Percentiles rank a stretch among this genome's conserved stretches.
phyloP scores from a whole-genome alignment of 2,797 vertebrate genomes.

The Cirrhinus molitorella region DNA sequence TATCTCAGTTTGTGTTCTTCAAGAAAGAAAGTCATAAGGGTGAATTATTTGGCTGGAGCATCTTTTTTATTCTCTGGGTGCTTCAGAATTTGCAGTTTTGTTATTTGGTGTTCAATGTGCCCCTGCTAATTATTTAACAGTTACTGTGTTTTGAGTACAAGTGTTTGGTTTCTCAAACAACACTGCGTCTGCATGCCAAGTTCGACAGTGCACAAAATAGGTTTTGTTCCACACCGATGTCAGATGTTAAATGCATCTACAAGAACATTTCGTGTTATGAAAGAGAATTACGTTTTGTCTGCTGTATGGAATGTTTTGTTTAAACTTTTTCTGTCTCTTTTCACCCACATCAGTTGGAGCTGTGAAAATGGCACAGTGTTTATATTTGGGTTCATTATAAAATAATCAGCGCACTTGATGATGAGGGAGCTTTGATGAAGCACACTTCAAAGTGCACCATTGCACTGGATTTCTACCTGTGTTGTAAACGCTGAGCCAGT shows the following conservation, averaged over 20 bases:
- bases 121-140: background rate
- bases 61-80: background rate
- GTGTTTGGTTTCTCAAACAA: background rate
- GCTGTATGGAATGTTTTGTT: slow-evolving; percentile 70
- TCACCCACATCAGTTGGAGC: background rate
- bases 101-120: background rate
- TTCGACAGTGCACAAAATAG: background rate
- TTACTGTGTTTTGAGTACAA: background rate
- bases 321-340: slow-evolving; percentile 31
- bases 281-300: slow-evolving; percentile 65
- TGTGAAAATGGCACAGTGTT: slow-evolving; percentile 69
- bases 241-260: slow-evolving; percentile 49
- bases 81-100: background rate
- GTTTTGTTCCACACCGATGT: background rate
- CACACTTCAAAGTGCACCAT: slow-evolving; percentile 68
- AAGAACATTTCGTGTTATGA: slow-evolving; percentile 57
- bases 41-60: background rate
- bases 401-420: slow-evolving; percentile 76
- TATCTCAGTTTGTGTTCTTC: no score
- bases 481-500: slow-evolving; percentile 22
- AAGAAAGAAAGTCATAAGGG: no score
- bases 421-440: slow-evolving; percentile 60
- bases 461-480: slow-evolving; percentile 56
- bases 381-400: slow-evolving; percentile 79
- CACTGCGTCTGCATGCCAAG: background rate